These are phyloP conservation scores for Panulirus ornatus DNA, from an alignment of 1,140 invertebrate genomes.

Conservation along the genomic window DNA sequence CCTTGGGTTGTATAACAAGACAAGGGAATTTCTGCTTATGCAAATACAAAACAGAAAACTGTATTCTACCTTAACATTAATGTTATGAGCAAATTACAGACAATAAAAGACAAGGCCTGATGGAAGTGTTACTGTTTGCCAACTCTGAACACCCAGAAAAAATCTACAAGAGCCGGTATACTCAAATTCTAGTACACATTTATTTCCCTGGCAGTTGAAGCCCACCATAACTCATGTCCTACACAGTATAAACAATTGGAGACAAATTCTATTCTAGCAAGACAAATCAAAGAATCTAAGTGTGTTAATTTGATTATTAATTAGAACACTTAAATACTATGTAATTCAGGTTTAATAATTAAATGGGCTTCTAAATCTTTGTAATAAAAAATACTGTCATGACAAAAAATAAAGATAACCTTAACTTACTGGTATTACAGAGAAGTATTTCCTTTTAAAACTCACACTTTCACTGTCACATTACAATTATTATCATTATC, in stretches of 20 bases:
- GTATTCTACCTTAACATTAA: background rate
- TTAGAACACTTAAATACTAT: background rate
- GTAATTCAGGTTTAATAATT: constrained; percentile 2
- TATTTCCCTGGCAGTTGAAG: background rate
- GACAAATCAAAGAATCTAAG: background rate
- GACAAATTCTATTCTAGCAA: background rate
- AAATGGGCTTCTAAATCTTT: background rate
- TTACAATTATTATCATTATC: background rate
- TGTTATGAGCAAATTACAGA: background rate
- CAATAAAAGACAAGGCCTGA: background rate
- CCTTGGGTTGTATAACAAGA: too few species aligned
- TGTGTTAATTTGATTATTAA: background rate
- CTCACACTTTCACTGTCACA: background rate
- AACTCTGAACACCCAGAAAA: too few species aligned
- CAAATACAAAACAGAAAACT: background rate
- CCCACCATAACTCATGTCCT: background rate
- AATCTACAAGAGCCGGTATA: too few species aligned
- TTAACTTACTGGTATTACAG: background rate
- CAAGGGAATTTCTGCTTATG: background rate
- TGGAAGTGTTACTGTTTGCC: too few species aligned
- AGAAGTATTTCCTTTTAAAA: background rate
- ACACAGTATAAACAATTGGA: background rate
- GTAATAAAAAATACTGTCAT: background rate
- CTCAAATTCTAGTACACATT: too few species aligned
- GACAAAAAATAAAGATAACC: background rate